phyloP scores from a whole-genome alignment of 2,797 vertebrate genomes.

The Gambusia yucatana region DNA sequence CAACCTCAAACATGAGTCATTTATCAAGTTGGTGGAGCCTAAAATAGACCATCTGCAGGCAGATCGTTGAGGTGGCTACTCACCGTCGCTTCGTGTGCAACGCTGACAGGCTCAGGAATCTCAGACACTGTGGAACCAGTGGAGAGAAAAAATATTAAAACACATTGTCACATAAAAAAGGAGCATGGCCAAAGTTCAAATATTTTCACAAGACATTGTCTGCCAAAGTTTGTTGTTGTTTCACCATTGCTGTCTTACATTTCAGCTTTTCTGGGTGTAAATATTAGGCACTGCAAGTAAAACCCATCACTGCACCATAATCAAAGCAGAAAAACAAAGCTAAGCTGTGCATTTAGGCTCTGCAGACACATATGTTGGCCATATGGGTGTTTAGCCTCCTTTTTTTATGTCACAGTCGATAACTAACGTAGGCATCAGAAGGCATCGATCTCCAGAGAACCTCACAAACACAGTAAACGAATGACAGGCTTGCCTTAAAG shows the following conservation, averaged over 20 bases:
- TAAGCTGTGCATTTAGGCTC: constrained; percentile 45
- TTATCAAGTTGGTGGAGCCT: constrained; percentile 10
- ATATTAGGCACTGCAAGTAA: constrained; percentile 37
- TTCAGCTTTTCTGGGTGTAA: constrained; percentile 49
- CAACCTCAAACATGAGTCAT: constrained; percentile 26
- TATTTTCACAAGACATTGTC: constrained; percentile 27
- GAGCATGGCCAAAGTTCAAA: constrained; percentile 28
- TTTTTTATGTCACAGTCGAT: constrained; percentile 52
- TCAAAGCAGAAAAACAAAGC: constrained; percentile 43
- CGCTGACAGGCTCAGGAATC: constrained; percentile 37
- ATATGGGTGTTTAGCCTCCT: constrained; percentile 57
- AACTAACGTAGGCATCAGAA: constrained; percentile 54
- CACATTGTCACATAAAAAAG: constrained; percentile 35
- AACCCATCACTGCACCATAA: constrained; percentile 45
- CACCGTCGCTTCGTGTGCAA: constrained; percentile 51
- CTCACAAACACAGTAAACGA: constrained; percentile 39
- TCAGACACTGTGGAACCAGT: constrained; percentile 71
- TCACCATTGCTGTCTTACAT: constrained; percentile 11
- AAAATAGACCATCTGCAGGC: constrained; percentile 13
- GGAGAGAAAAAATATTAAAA: constrained; percentile 53
- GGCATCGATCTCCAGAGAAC: constrained; percentile 43
- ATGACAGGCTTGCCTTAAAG: constrained; percentile 42
- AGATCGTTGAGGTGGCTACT: constrained; percentile 55
- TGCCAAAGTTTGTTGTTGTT: constrained; percentile 21
- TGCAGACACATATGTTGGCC: constrained; percentile 52